Evolutionary conservation across 2,113 vertebrate genomes (phyloP).

Genomic region (Calyptomena viridis): DNA sequence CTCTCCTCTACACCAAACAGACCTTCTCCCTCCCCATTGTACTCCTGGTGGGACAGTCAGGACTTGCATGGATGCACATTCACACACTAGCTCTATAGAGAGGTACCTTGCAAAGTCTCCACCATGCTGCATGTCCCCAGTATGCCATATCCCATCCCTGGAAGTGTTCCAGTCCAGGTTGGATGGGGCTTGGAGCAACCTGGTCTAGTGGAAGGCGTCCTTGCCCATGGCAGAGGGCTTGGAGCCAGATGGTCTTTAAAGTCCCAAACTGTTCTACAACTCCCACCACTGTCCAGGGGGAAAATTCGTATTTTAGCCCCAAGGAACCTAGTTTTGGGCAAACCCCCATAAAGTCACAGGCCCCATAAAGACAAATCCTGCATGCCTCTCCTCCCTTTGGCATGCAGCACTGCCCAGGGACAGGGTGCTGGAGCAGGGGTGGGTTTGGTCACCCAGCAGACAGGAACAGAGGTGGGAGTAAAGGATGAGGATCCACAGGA

Average conservation of each 20-base stretch:
- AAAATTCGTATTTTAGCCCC: neutral
- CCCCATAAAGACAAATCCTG: neutral
- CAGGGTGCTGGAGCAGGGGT: neutral
- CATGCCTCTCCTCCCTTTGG: neutral
- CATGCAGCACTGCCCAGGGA: accelerated
- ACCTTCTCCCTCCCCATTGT: neutral
- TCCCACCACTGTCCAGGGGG: neutral
- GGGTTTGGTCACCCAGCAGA: neutral
- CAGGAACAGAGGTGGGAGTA: accelerated
- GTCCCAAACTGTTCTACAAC: neutral
- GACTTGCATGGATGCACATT: neutral
- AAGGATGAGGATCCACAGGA: neutral
- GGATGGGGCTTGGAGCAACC: neutral
- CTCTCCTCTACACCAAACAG: neutral
- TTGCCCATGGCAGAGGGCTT: neutral
- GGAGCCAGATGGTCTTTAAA: neutral
- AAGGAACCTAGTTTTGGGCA: neutral
- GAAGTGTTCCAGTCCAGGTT: accelerated
- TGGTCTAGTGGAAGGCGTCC: neutral
- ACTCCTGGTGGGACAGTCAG: neutral
- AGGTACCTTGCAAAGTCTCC: neutral
- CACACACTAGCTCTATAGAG: neutral
- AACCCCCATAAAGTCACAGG: too few relatives aligned
- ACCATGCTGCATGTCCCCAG: too few relatives aligned
- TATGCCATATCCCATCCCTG: neutral